Percentiles rank a stretch among this genome's conserved stretches.
Evolutionary conservation across 2,797 vertebrate genomes (phyloP).

Genomic region (Fundulus diaphanus): DNA sequence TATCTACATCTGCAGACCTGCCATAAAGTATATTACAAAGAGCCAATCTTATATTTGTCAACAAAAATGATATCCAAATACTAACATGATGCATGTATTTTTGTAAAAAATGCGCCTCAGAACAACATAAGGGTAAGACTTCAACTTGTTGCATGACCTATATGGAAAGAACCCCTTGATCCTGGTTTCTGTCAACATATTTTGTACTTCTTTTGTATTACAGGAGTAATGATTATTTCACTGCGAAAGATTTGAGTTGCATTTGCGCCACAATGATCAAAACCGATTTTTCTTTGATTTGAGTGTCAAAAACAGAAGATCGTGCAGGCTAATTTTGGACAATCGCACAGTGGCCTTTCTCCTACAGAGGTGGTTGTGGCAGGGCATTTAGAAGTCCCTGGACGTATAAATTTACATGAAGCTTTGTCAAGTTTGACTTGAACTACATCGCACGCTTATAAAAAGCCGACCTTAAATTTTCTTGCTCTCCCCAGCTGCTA

Average conservation of each 20-base stretch:
- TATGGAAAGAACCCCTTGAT: slow-evolving; percentile 72
- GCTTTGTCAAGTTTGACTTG: slow-evolving; percentile 54
- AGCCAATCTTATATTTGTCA: slow-evolving; percentile 73
- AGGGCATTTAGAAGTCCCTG: slow-evolving; percentile 57
- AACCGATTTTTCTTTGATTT: slow-evolving; percentile 55
- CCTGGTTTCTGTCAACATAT: slow-evolving; percentile 68
- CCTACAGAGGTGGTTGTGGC: slow-evolving; percentile 69
- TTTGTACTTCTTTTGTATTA: slow-evolving; percentile 68
- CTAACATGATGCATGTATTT: slow-evolving; percentile 79
- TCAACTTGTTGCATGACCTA: slow-evolving; percentile 76
- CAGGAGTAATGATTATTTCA: slow-evolving; percentile 60
- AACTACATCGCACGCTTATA: slow-evolving; percentile 55
- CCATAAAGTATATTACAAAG: slow-evolving; percentile 62
- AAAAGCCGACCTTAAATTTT: slow-evolving; percentile 55
- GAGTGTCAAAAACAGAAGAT: slow-evolving; percentile 57
- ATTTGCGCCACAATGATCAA: slow-evolving; percentile 64
- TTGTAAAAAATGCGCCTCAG: slow-evolving; percentile 74
- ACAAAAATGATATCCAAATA: slow-evolving; percentile 71
- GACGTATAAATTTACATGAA: slow-evolving; percentile 46
- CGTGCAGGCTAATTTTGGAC: slow-evolving; percentile 76
- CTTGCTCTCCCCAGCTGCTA: slow-evolving; percentile 57
- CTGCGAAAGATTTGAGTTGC: slow-evolving; percentile 66
- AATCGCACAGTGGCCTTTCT: slow-evolving; percentile 85
- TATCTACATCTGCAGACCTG: slow-evolving; percentile 65
- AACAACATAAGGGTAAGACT: slow-evolving; percentile 71